These are phyloP conservation scores for Rousettus leschenaultii DNA, from an alignment of 2,113 vertebrate genomes.

Conservation along the genomic window DNA sequence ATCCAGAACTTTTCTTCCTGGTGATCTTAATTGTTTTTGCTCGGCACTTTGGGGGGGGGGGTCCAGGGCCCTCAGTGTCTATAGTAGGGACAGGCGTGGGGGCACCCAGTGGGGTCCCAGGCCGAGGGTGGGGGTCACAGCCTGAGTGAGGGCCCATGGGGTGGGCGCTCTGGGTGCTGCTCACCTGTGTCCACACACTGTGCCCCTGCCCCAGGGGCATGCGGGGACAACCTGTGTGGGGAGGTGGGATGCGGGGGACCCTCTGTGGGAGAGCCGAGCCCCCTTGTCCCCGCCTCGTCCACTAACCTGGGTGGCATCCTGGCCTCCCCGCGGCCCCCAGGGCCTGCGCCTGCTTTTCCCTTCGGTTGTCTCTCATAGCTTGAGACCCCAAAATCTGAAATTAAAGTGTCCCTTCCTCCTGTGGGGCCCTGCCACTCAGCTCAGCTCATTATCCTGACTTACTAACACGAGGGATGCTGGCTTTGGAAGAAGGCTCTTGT, in stretches of 20 bases:
- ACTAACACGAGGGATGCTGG: too few relatives aligned
- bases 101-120: not conserved
- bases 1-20: too few relatives aligned
- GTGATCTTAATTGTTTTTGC: too few relatives aligned
- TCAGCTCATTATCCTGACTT: not conserved
- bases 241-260: not conserved
- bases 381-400: constrained; percentile 36
- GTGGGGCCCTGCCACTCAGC: not conserved
- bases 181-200: not conserved
- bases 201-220: not conserved
- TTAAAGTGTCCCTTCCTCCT: not conserved
- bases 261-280: not conserved
- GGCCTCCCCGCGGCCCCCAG: not conserved
- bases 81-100: not conserved
- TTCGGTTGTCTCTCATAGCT: not conserved
- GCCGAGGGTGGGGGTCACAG: not conserved
- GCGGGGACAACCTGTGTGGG: not conserved
- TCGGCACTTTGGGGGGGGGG: too few relatives aligned
- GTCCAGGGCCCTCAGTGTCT: too few relatives aligned
- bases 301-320: fast-evolving
- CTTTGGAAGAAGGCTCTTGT: not conserved
- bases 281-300: fast-evolving
- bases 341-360: not conserved
- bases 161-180: not conserved
- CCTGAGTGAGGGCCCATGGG: not conserved